phyloP scores from a whole-genome alignment of 2,113 vertebrate genomes.

The Lepidothrix coronata region DNA sequence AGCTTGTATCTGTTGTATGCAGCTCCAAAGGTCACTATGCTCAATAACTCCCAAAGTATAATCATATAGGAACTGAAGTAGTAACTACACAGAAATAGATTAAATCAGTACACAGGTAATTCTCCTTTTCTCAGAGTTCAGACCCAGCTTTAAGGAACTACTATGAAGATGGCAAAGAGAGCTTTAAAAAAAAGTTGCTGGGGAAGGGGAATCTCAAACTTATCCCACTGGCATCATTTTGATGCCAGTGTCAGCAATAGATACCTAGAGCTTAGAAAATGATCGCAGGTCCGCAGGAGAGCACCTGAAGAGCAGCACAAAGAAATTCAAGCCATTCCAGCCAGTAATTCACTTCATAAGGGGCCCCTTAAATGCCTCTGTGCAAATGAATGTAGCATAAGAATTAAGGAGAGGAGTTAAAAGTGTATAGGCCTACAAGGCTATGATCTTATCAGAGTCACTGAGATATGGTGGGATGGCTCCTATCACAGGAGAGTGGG shows the following conservation, averaged over 20 bases:
- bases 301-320: not conserved
- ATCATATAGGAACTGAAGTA: not conserved
- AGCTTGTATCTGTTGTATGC: not conserved
- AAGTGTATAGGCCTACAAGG: rapidly evolving
- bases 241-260: not conserved
- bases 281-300: not conserved
- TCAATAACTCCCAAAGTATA: not conserved
- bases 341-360: not conserved
- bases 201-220: not conserved
- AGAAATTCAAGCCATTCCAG: not conserved
- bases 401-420: not conserved
- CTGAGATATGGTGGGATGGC: not conserved
- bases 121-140: not conserved
- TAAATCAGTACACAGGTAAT: not conserved
- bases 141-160: not conserved
- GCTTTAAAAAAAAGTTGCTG: not conserved
- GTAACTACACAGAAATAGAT: not conserved
- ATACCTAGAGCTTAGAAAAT: not conserved
- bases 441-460: not conserved
- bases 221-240: not conserved
- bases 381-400: not conserved
- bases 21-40: not conserved
- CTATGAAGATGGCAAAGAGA: not conserved
- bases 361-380: not conserved
- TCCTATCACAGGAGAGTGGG: not conserved